Evolutionary conservation across 2,888 invertebrate species (phyloP), one percentile per base, ranked within the genome.

Genomic region (Geotrupes spiniger): DNA sequence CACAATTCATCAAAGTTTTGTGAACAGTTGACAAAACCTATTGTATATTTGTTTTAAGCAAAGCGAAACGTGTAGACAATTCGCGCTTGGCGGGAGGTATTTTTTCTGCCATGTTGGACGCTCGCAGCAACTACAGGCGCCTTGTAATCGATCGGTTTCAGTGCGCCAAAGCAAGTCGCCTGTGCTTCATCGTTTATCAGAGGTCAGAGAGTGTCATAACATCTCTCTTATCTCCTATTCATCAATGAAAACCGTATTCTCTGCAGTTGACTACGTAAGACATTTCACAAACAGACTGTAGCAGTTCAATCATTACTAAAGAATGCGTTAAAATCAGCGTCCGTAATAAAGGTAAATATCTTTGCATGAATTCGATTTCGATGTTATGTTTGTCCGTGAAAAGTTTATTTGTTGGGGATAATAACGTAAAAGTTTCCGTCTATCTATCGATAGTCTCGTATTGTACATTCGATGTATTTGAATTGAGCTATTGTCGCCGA

Each of bases 101-200:
- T 51, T 49, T 45, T 49, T 46, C 51, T 53, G 54, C 53, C 52
- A 57, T 54, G 38, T 58, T 55, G 46, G 56, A 52, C 52, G 52
- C 51, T 51, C 39, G 39, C 38, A 53, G 47, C 51, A 52, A 52
- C 49, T 54, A 52, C 52, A 54, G 56, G 54, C 59, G 52, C 49
- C 55, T 46, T 43, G 36, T 47, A 53, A 59, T 59, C 53, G 59
- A 59, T 59, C 57, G 56, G 36, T 49, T 47, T 58, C 51, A 56
- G 57, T 59, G 54, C 59, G 57, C 58, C 57, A 54, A 53, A 48
- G 54, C 54, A 51, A 45, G 43, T 52, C 49, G 54, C 42, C 41
- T 47, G 58, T 55, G 53, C 44, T 52, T 47, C 56, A 50, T 48
- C 55, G 46, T 29, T 49, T 50, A 54, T 52, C 54, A 54, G 49